Percentiles rank a stretch among this genome's conserved stretches.
These are phyloP conservation scores for Fissipunctia ypsillon DNA, from an alignment of 2,888 invertebrate genomes.

Conservation along the genomic window DNA sequence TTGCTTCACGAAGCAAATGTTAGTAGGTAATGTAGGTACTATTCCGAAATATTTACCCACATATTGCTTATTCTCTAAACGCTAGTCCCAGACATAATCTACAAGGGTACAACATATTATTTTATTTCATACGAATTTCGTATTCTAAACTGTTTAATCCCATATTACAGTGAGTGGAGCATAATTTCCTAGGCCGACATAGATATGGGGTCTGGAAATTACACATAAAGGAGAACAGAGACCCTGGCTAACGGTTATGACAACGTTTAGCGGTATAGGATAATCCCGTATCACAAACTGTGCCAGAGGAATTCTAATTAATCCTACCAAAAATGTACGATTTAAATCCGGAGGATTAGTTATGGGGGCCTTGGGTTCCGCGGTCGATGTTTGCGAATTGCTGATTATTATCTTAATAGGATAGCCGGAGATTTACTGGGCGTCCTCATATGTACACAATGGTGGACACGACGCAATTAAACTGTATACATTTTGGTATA, in stretches of 20 bases:
- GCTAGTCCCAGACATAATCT: neutral
- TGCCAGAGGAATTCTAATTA: constrained; percentile 75
- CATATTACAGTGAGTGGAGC: constrained; percentile 46
- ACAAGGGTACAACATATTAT: constrained; percentile 40
- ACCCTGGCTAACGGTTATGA: constrained; percentile 62
- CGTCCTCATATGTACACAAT: constrained; percentile 59
- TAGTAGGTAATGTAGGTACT: neutral
- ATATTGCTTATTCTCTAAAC: constrained; percentile 23
- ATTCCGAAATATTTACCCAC: constrained; percentile 5
- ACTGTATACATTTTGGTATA: constrained; percentile 27
- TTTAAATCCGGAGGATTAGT: constrained; percentile 74
- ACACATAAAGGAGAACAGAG: constrained; percentile 55
- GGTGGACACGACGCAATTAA: constrained; percentile 50
- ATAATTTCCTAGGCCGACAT: constrained; percentile 58
- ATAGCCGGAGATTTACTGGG: constrained; percentile 81
- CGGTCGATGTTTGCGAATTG: constrained; percentile 83
- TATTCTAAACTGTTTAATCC: constrained; percentile 56
- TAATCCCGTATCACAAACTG: constrained; percentile 70
- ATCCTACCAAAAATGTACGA: constrained; percentile 82
- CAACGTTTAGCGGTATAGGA: constrained; percentile 62
- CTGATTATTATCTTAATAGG: constrained; percentile 88
- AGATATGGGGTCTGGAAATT: constrained; percentile 56
- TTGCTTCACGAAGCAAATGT: constrained; percentile 17
- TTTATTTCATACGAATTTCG: constrained; percentile 45
- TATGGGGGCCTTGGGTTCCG: constrained; percentile 69